Conservation (phyloP, 2,888 invertebrate genomes). For the Drosophila tanythrix region DNA sequence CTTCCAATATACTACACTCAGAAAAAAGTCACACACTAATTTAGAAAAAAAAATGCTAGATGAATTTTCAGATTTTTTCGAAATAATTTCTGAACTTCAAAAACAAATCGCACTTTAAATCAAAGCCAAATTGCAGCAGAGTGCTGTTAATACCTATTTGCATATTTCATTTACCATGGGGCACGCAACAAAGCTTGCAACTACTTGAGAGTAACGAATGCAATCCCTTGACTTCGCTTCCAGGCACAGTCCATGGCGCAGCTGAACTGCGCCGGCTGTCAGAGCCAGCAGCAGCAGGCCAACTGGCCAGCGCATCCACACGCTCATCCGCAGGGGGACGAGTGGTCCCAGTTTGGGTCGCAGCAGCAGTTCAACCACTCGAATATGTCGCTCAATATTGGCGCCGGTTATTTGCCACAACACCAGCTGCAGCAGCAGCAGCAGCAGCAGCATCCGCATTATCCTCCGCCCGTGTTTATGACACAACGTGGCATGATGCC, state of each 20-base stretch:
- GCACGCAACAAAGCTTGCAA: background rate
- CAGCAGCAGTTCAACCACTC: conserved; percentile 85
- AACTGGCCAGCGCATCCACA: conserved; percentile 45
- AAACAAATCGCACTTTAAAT: background rate
- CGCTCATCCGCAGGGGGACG: conserved; percentile 64
- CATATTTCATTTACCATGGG: background rate
- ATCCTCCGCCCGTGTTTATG: conserved; percentile 85
- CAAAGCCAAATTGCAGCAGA: background rate
- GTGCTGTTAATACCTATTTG: background rate
- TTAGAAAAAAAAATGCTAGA: background rate
- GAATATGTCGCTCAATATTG: conserved; percentile 87
- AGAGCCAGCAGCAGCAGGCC: conserved; percentile 71
- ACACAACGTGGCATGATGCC: conserved; percentile 82
- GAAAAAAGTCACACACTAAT: background rate
- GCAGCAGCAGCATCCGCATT: conserved; percentile 82
- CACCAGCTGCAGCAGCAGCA: conserved; percentile 60
- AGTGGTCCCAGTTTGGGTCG: conserved; percentile 80
- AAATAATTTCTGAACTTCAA: background rate
- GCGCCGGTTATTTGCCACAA: conserved; percentile 84
- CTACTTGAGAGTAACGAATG: background rate
- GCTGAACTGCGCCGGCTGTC: conserved; percentile 87
- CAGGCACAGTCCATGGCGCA: conserved; percentile 91
- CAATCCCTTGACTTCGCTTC: background rate
- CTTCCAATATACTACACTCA: background rate
- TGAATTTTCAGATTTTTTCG: background rate